These are phyloP conservation scores for Ophonus ardosiacus DNA, from an alignment of 2,888 invertebrate genomes.

Conservation along the genomic window DNA sequence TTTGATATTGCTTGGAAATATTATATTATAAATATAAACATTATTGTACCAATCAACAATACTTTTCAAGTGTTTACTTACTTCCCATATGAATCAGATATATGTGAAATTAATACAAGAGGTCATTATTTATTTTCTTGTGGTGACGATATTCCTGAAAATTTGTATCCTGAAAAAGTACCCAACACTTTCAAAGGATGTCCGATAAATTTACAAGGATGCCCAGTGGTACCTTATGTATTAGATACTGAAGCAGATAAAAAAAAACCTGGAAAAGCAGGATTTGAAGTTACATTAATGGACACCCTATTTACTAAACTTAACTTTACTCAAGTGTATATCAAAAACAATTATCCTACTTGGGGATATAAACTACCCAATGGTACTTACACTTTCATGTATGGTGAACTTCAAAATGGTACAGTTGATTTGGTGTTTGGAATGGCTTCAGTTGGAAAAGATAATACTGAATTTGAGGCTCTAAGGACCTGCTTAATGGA, in stretches of 20 bases:
- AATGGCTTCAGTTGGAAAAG: slow-evolving; percentile 71
- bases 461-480: slow-evolving; percentile 3
- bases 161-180: slow-evolving; percentile 55
- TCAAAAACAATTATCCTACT: slow-evolving; percentile 56
- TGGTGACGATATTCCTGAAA: not conserved
- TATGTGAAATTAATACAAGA: not conserved
- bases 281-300: slow-evolving; percentile 66
- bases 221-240: slow-evolving; percentile 65
- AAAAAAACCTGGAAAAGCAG: slow-evolving; percentile 64
- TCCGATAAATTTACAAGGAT: slow-evolving; percentile 63
- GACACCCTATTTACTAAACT: slow-evolving; percentile 63
- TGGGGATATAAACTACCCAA: slow-evolving; percentile 76
- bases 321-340: slow-evolving; percentile 66
- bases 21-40: slow-evolving; percentile 37
- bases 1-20: slow-evolving; percentile 37
- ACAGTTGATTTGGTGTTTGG: slow-evolving; percentile 78
- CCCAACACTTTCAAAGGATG: slow-evolving; percentile 65
- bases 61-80: slow-evolving; percentile 19
- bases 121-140: slow-evolving; percentile 10
- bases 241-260: slow-evolving; percentile 60
- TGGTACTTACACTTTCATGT: slow-evolving; percentile 77
- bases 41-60: slow-evolving; percentile 4
- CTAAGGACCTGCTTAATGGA: slow-evolving; percentile 7
- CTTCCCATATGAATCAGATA: slow-evolving; percentile 10
- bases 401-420: slow-evolving; percentile 74